Base-by-base conservation (phyloP, 2,888 invertebrate genomes). In the Xylocampa areola region DNA sequence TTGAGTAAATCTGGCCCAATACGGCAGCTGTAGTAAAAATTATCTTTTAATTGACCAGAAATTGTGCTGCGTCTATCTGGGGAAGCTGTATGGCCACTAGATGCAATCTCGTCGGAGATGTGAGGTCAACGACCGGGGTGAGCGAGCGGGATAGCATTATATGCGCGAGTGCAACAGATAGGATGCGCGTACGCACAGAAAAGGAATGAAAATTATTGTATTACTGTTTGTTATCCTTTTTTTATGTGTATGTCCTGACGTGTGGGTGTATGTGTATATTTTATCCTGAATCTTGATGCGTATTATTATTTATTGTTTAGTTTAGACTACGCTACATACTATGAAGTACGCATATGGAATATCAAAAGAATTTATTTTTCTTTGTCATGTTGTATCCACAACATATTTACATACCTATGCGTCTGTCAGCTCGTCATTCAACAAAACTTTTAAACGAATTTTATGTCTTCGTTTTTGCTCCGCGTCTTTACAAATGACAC, bases 71-170 rank as follows among this genome's bases (percentile, higher is more conserved):
- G 82, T 90, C 87, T 88, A 90, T 91, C 86, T 85, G 81, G 80
- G 89, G 92, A 92, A 88, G 94, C 93, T 93, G 92, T 87, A 85
- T 82, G 86, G 87, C 86, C 86, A 87, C 89, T 93, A 92, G 91
- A 92, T 94, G 93, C 94, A 92, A 93, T 94, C 93, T 92, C 86
- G 88, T 88, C 87, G 79, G 87, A 91, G 92, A 92, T 92, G 92
- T 76, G 80, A 88, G 93, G 93, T 94, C 94, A 88, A 80, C 81
- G 93, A 91, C 93, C 93, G 87, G 40, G 52, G 36, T 63, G 73
- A 59, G 80, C 68, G 85, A 92, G 81, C 57, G 87, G 80, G 89
- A 91, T 73, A 69, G 76, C 76, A 77, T 58, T 80, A 83, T 70
- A 80, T 71, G 88, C 73, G 76, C 76, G 86, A 91, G 74, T 74